Evolutionary conservation across 1,140 invertebrate species (phyloP), one percentile per base, ranked within the genome.

Genomic region (Patella vulgata): DNA sequence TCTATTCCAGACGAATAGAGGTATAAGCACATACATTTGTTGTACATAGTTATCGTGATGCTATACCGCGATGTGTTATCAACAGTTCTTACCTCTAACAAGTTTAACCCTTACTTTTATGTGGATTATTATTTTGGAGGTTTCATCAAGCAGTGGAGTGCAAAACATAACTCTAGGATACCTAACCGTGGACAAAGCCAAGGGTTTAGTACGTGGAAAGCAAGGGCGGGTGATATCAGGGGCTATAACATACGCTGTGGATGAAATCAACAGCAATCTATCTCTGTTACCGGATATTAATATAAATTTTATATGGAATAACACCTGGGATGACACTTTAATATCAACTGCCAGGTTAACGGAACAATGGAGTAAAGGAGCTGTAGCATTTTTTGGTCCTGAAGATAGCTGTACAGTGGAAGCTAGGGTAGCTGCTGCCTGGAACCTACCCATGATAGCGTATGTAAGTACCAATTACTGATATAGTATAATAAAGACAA

Each of bases 361-460:
- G 4, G 52, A 73, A 11, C 70, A 71, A 52, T 79, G 75, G 73
- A 42, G 92, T 78, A 88, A 91, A 33, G 92, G 92, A 23, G 93
- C 95, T 23, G 89, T 91, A 12, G 96, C 91, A 8, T 96, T 97
- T 86, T 95, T 98, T 77, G 96, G 96, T 1, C 95, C 95, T 0
- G 96, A 99, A 84, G 93, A 94, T 33, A 90, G 91, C 27, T 98
- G 96, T 83, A 88, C 91, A 73, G 94, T 95, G 1, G 96, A 98
- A 82, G 95, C 96, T 2, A 94, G 94, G 63, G 90, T 98, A 50
- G 91, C 96, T 9, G 92, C 96, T 68, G 91, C 95, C 11, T 88
- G 92, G 75, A 97, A 98, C 85, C 89, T 96, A 79, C 95, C 96
- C 39, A 97, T 98, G 92, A 95, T 98, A 81, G 95, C 94, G 77